phyloP scores from a whole-genome alignment of 1,140 invertebrate species.

The Papilio dardanus region DNA sequence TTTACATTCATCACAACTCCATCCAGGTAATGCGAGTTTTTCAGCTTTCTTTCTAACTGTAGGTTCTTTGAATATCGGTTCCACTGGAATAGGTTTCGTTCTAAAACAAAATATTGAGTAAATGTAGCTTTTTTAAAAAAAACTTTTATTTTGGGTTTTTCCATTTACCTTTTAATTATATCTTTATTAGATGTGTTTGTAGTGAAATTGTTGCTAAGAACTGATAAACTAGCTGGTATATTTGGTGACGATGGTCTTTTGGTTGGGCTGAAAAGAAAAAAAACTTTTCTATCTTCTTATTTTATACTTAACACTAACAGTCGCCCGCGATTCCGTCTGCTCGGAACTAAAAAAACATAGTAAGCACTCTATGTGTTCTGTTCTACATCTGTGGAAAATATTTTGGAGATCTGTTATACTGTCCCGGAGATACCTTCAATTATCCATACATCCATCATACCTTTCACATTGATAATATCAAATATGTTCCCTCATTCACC shows the following conservation, averaged over 20 bases:
- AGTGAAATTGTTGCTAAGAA: constrained; percentile 45
- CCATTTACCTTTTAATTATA: constrained; percentile 50
- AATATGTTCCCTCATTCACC: no score
- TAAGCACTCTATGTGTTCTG: no score
- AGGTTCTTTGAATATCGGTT: constrained; percentile 64
- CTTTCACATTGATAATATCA: no score
- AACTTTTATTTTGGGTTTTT: not conserved
- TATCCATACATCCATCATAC: no score
- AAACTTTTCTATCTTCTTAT: no score
- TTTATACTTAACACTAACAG: no score
- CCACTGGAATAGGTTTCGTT: constrained; percentile 45
- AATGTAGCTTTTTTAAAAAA: not conserved
- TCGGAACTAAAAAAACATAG: no score
- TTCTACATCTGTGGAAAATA: no score
- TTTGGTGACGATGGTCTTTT: constrained; percentile 62
- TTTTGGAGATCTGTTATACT: no score
- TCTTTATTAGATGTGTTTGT: constrained; percentile 30
- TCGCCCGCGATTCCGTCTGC: no score
- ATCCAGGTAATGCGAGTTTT: constrained; percentile 66
- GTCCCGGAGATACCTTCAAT: no score
- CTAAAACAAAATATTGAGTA: constrained; percentile 44
- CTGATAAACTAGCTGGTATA: constrained; percentile 53
- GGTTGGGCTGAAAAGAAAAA: constrained; percentile 53
- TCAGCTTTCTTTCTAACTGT: constrained; percentile 63
- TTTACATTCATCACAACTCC: constrained; percentile 76